Evolutionary conservation across 2,797 vertebrate genomes (phyloP).

Genomic region (Stomatorhinus walkeri): DNA sequence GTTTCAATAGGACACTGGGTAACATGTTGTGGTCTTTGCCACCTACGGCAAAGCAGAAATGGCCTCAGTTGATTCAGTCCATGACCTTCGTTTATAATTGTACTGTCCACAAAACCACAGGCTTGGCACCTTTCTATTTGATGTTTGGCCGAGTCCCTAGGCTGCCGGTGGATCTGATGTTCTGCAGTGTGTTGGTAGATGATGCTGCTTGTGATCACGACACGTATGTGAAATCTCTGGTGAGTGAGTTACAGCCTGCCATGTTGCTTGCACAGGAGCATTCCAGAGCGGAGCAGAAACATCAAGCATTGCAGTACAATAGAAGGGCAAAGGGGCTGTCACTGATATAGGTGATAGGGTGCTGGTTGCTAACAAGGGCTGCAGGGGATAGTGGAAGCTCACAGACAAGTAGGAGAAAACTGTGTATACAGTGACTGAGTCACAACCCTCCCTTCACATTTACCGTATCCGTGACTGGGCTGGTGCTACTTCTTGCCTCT

Average conservation of each 20-base stretch:
- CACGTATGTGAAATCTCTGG: too few relatives aligned
- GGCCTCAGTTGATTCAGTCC: conserved; percentile 18
- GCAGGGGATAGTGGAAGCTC: background rate
- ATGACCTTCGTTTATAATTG: conserved; percentile 25
- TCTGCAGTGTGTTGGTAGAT: too few relatives aligned
- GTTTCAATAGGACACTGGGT: background rate
- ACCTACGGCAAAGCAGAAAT: background rate
- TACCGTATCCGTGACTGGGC: background rate
- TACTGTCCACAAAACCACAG: conserved; percentile 19
- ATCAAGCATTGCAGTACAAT: background rate
- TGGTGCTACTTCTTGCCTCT: background rate
- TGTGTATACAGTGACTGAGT: background rate
- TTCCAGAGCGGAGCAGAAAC: too few relatives aligned
- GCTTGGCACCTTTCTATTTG: too few relatives aligned
- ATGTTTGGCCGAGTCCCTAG: too few relatives aligned
- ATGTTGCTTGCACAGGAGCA: background rate
- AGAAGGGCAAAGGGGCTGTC: background rate
- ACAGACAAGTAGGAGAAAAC: background rate
- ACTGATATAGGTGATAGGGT: background rate
- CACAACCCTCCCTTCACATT: background rate
- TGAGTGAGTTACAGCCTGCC: background rate
- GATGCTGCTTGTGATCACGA: too few relatives aligned
- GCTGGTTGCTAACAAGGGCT: background rate
- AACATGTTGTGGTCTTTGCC: background rate
- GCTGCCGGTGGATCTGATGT: too few relatives aligned